A percentile compares a stretch with the other conserved stretches of the same genome.
phyloP scores from a whole-genome alignment of 2,113 vertebrate species.

The Salvelinus namaycush region DNA sequence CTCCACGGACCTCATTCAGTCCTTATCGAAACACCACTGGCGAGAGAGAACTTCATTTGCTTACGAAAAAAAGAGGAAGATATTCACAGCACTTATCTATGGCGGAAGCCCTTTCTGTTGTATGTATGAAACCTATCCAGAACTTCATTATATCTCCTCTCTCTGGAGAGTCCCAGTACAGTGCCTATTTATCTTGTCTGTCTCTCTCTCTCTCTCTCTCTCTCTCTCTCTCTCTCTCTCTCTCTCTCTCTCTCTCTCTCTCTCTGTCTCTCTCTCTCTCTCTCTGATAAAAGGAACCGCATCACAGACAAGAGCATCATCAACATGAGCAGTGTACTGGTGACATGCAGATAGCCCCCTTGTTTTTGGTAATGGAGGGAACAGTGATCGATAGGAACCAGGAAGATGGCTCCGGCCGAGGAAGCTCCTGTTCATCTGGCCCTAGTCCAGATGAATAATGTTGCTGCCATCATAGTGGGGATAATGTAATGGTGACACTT shows the following conservation, averaged over 20 bases:
- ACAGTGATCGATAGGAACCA: slow-evolving; percentile 81
- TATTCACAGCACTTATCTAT: slow-evolving; percentile 72
- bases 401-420: slow-evolving; percentile 71
- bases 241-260: too few species aligned
- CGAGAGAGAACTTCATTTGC: slow-evolving; percentile 76
- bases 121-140: slow-evolving; percentile 73
- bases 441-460: slow-evolving; percentile 94
- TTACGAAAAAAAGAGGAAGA: slow-evolving; percentile 68
- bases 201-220: slow-evolving; percentile 22
- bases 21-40: slow-evolving; percentile 71
- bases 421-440: slow-evolving; percentile 72
- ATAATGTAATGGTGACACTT: slow-evolving; percentile 95
- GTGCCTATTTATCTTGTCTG: slow-evolving; percentile 71
- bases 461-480: slow-evolving; percentile 93
- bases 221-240: too few species aligned
- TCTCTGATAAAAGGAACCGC: slow-evolving; percentile 51
- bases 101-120: slow-evolving; percentile 66
- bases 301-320: slow-evolving; percentile 75
- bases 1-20: slow-evolving; percentile 68
- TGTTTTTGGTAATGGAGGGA: slow-evolving; percentile 78
- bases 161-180: slow-evolving; percentile 75
- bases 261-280: too few species aligned
- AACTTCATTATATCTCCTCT: slow-evolving; percentile 77
- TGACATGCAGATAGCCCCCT: slow-evolving; percentile 83
- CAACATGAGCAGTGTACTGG: slow-evolving; percentile 82